These are phyloP conservation scores for Sebastes matsubarae DNA, from an alignment of 2,797 vertebrate species.

Conservation along the genomic window DNA sequence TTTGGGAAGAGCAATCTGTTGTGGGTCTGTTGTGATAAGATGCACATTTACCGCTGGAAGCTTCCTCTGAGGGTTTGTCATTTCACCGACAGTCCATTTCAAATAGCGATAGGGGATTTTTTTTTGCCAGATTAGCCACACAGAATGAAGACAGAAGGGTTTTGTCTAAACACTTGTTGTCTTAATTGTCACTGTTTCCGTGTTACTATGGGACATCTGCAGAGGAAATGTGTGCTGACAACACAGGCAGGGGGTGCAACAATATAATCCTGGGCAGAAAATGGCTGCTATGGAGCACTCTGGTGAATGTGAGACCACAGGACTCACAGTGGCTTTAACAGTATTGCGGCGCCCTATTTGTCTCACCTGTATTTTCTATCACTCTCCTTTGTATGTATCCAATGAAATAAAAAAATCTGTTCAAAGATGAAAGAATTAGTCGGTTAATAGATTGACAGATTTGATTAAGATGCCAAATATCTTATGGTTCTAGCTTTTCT, in stretches of 20 bases:
- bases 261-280: constrained; percentile 46
- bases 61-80: constrained; percentile 27
- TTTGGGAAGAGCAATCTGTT: constrained; percentile 41
- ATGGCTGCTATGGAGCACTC: constrained; percentile 36
- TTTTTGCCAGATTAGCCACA: background rate
- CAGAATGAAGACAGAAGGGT: constrained; percentile 3
- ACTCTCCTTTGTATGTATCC: background rate
- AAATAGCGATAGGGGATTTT: background rate
- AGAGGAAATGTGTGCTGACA: constrained; percentile 15
- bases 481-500: background rate
- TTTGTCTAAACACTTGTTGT: constrained; percentile 8
- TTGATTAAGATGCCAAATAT: background rate
- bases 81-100: constrained; percentile 36
- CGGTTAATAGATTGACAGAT: background rate
- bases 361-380: background rate
- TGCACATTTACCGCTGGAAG: constrained; percentile 40
- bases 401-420: background rate
- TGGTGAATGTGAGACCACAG: background rate
- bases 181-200: constrained; percentile 8
- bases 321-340: background rate
- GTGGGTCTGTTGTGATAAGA: constrained; percentile 63
- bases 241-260: constrained; percentile 22
- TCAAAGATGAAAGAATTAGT: background rate
- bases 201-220: constrained; percentile 10
- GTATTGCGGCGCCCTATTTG: background rate